Conservation (phyloP, 2,888 invertebrate genomes). For the Ochropleura plecta region DNA sequence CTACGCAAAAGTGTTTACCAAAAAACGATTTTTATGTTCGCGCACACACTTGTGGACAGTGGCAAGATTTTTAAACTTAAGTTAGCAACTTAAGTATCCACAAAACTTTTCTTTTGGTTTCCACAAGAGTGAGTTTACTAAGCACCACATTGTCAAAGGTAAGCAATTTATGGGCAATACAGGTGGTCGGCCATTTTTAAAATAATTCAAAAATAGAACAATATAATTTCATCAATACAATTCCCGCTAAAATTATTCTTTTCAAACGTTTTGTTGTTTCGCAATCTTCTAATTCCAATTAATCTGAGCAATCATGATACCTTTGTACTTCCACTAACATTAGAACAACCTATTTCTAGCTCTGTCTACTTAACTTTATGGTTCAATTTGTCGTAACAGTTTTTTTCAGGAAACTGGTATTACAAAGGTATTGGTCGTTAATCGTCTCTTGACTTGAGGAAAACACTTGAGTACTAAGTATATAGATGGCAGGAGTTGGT, state of each 20-base stretch:
- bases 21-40: too few species aligned
- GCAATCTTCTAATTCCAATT: conserved; percentile 46
- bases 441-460: conserved; percentile 48
- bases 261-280: conserved; percentile 30
- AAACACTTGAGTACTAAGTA: conserved; percentile 38
- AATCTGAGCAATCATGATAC: conserved; percentile 29
- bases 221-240: conserved; percentile 5
- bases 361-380: neutral
- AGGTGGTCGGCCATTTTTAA: neutral
- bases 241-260: conserved; percentile 22
- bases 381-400: neutral
- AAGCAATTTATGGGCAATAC: neutral
- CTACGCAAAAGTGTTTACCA: too few species aligned
- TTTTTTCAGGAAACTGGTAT: conserved; percentile 10
- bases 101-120: too few species aligned
- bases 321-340: conserved; percentile 19
- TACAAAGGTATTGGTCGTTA: conserved; percentile 36
- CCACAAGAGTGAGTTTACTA: too few species aligned
- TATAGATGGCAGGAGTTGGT: conserved; percentile 25
- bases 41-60: too few species aligned
- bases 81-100: too few species aligned
- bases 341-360: neutral
- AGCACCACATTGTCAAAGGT: too few species aligned
- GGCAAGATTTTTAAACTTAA: too few species aligned
- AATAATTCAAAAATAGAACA: conserved; percentile 7